Evolutionary conservation across 2,113 vertebrate genomes (phyloP).

Genomic region (Nansenia antarctica): DNA sequence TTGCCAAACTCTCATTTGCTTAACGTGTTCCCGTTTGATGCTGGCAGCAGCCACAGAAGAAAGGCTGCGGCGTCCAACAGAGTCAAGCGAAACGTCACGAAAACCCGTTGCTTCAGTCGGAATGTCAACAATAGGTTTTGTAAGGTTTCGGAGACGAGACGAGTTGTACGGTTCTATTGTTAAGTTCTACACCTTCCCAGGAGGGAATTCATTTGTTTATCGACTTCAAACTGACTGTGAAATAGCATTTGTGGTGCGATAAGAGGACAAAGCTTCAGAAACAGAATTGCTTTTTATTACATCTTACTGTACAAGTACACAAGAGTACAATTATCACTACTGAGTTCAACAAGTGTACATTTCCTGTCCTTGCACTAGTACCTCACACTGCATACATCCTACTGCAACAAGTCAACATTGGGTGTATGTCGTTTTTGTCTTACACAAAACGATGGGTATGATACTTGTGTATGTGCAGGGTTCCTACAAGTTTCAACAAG

Average conservation of each 20-base stretch:
- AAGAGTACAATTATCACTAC: not conserved
- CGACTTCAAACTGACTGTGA: conserved; percentile 7
- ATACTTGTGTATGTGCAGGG: no score
- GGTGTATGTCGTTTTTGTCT: no score
- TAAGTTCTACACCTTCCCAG: not conserved
- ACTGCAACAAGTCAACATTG: no score
- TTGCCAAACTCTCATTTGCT: conserved; percentile 13
- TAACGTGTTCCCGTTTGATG: conserved; percentile 8
- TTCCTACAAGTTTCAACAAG: no score
- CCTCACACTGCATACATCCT: no score
- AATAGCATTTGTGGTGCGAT: conserved; percentile 20
- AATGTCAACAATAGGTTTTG: conserved; percentile 19
- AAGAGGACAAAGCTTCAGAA: conserved; percentile 5
- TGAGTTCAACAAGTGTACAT: not conserved
- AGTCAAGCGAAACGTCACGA: no score
- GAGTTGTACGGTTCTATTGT: conserved; percentile 1
- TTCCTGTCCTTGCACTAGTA: no score
- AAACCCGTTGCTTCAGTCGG: conserved; percentile 13
- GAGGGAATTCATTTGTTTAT: conserved; percentile 43
- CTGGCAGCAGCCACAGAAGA: conserved; percentile 27
- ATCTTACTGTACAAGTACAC: not conserved
- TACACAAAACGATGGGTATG: no score
- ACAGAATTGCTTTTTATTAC: no score
- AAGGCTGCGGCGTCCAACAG: conserved; percentile 13
- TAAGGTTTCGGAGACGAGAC: conserved; percentile 3